Evolutionary conservation across 1,140 invertebrate genomes (phyloP), one percentile per base, ranked within the genome.

Genomic region (Hycleus phaleratus): DNA sequence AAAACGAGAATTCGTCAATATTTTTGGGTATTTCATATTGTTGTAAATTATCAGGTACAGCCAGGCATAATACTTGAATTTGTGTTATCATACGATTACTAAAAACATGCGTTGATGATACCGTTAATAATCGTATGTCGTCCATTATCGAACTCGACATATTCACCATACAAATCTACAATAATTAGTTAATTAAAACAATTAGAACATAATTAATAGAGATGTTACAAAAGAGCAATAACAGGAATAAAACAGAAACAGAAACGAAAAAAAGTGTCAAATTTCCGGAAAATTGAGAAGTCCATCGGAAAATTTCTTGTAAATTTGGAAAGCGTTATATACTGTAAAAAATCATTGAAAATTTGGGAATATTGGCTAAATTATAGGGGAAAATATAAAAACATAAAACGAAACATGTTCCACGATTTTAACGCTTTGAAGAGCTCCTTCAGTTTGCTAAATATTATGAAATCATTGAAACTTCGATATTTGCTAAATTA

Each of bases 71-170:
- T 3, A 80, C 68, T 38, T 71, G 69, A n/a, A 83, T 25, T 64
- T 79, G 75, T 24, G 72, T 69, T 18, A 66, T 48, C 8, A 77
- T 78, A 58, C 80, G 69, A 68, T 82, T 83, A 24, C 76, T 75
- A 12, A 82, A 70, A n/a, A 81, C 73, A 61, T 80, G 79, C 38
- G 77, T 78, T 32, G 79, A 81, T 38, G 68, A 72, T n/a, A 82
- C 64, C 59, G 76, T 75, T 7, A 83, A 63, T 4, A 82, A 59
- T 46, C 79, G 67, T 61, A 81, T 81, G 50, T 81, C 76, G 49
- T 82, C 78, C 49, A 76, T 68, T 65, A 80, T 74, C 40, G 59
- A 72, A 6, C 80, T 82, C 48, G 66, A 72, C 26, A 82, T 75
- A 40, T 73, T 79, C 40, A 80, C 63, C 46, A 78, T 75, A 47